Percentiles rank a stretch among this genome's conserved stretches.
These are phyloP conservation scores for Eulithis prunata DNA, from an alignment of 2,888 invertebrate species.

Conservation along the genomic window DNA sequence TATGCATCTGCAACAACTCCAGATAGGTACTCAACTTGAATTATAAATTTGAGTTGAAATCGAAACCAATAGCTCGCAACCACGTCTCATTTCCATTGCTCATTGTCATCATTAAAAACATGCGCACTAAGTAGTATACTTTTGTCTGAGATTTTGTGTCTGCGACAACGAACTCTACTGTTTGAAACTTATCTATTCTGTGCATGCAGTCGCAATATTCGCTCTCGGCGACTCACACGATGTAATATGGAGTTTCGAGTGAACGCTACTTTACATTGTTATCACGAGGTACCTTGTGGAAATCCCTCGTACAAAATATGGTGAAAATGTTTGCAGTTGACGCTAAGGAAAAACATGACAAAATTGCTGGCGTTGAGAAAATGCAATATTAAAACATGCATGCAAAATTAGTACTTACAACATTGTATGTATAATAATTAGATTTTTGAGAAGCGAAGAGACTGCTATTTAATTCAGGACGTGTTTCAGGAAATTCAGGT, in stretches of 20 bases:
- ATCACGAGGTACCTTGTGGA: slow-evolving; percentile 28
- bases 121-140: no score
- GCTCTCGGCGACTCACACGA: slow-evolving; percentile 15
- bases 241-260: slow-evolving; percentile 25
- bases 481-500: not conserved
- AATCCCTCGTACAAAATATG: slow-evolving; percentile 22
- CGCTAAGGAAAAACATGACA: slow-evolving; percentile 4
- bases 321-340: slow-evolving; percentile 17
- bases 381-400: slow-evolving; percentile 1
- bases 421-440: not conserved
- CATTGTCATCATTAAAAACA: no score
- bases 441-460: not conserved
- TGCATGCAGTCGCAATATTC: slow-evolving; percentile 28
- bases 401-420: not conserved
- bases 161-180: not conserved
- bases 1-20: no score
- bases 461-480: not conserved
- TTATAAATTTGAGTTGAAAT: no score
- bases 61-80: no score
- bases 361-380: slow-evolving; percentile 3
- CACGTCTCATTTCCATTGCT: no score
- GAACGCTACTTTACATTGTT: slow-evolving; percentile 27
- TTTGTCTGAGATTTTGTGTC: no score
- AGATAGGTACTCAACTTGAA: no score
- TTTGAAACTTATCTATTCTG: slow-evolving; percentile 5